Base-by-base conservation (phyloP, 2,888 invertebrate species). In the Dinocampus coccinellae region DNA sequence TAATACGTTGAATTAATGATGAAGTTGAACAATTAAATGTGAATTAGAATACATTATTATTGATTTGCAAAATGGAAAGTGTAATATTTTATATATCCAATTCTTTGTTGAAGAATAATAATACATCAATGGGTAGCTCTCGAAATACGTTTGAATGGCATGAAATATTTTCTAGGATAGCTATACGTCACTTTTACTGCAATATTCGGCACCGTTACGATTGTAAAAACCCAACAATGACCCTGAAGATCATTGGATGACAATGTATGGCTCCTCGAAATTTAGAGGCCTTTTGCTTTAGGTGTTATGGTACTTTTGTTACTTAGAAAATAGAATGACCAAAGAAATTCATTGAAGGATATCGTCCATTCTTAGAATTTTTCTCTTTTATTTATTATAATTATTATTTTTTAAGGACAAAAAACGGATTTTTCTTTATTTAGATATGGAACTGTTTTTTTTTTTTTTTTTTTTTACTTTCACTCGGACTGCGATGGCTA, bases 221-320 rank as follows among this genome's bases (percentile, higher is more conserved):
- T 47, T 55, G 24, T 42, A 42, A 42, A 42, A 42, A 13, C 10
- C 29, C n/a, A 42, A 42, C 42, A 42, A 42, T 10, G 34, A 26
- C 29, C 61, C 52, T 39, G 57, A 26, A 42, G 42, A 42, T 11
- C 11, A 42, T 42, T 9, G 47, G 16, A 29, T n/a, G 52, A 53
- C 60, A 68, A 68, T 60, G 24, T 29, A 57, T 29, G 29, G 29
- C n/a, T 57, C 10, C 34, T 42, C 29, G 22, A 24, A 26, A 29
- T 11, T 13, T 52, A 36, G 68, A 29, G 3, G 24, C 36, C 68
- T 61, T 29, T 62, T 52, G 26, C 61, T 22, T 52, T 42, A 60
- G 61, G 61, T 61, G 42, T 69, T 66, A 57, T 69, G 70, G 52
- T 29, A 62, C 39, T 42, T 20, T 61, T 52, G 53, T 39, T 13